phyloP scores from a whole-genome alignment of 2,888 invertebrate genomes.

The Mesopsocus fuscifrons region DNA sequence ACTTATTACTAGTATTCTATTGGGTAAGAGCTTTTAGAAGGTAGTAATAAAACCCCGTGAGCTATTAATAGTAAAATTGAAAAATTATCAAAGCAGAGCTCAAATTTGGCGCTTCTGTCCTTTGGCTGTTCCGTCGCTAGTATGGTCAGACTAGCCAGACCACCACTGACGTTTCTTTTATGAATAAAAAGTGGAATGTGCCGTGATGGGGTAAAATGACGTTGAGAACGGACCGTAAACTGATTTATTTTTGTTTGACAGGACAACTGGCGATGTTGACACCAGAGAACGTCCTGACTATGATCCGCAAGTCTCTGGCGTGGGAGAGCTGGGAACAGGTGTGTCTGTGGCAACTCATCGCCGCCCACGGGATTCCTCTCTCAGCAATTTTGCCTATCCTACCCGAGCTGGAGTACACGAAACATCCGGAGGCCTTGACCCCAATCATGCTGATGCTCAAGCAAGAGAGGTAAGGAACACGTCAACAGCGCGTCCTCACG shows the following conservation, averaged over 20 bases:
- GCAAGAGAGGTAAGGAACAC: constrained; percentile 66
- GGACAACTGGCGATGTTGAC: constrained; percentile 52
- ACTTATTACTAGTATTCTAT: constrained; percentile 75
- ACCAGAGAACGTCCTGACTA: constrained; percentile 49
- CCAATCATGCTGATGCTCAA: constrained; percentile 79
- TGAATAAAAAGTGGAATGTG: not conserved
- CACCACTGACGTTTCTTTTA: too few species aligned
- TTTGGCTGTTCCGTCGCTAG: too few species aligned
- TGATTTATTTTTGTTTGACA: too few species aligned
- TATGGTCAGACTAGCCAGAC: too few species aligned
- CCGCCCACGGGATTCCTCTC: constrained; percentile 85
- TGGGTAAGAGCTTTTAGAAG: too few species aligned
- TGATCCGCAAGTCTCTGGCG: constrained; percentile 63
- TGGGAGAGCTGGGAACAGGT: constrained; percentile 98
- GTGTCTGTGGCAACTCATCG: constrained; percentile 90
- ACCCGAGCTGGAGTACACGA: constrained; percentile 61
- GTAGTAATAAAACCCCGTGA: too few species aligned
- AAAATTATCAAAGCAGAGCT: too few species aligned
- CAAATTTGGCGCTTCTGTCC: too few species aligned
- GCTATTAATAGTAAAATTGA: too few species aligned
- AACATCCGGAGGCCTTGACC: constrained; percentile 83
- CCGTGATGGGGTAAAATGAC: too few species aligned
- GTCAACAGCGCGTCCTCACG: too few species aligned
- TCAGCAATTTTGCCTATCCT: constrained; percentile 67
- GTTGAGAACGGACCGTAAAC: too few species aligned